Evolutionary conservation across 1,140 invertebrate genomes (phyloP).

Genomic region (Drosophila takahashii): DNA sequence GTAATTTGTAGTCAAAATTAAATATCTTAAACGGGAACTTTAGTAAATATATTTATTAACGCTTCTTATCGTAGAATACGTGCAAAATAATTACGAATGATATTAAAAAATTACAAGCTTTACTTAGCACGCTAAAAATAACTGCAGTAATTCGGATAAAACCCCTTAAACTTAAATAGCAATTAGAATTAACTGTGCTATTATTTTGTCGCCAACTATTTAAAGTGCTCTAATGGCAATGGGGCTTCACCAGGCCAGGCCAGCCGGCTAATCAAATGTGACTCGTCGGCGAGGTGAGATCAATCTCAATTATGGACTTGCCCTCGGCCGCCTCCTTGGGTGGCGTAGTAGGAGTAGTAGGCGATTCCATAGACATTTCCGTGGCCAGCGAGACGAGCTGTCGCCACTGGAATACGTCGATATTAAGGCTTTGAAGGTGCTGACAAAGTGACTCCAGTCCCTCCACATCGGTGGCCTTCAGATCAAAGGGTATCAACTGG

Average conservation of each 20-base stretch:
- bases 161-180: neutral
- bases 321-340: slow-evolving; percentile 13
- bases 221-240: neutral
- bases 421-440: slow-evolving; percentile 7
- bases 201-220: slow-evolving; percentile 9
- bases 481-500: slow-evolving; percentile 49
- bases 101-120: neutral
- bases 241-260: neutral
- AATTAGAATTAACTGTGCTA: slow-evolving; percentile 1
- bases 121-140: neutral
- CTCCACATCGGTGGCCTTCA: slow-evolving; percentile 4
- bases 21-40: too few relatives aligned
- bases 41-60: neutral
- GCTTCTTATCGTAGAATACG: neutral
- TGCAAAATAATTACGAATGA: neutral
- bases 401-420: slow-evolving; percentile 33
- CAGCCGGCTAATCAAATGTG: slow-evolving; percentile 1
- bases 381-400: slow-evolving; percentile 31
- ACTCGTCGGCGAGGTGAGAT: slow-evolving; percentile 57
- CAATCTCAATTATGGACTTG: slow-evolving; percentile 58
- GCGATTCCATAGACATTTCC: neutral
- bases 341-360: neutral
- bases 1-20: too few relatives aligned
- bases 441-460: slow-evolving; percentile 22
- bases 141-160: neutral